Evolutionary conservation across 2,888 invertebrate species (phyloP).

Genomic region (Leptogaster cylindrica): DNA sequence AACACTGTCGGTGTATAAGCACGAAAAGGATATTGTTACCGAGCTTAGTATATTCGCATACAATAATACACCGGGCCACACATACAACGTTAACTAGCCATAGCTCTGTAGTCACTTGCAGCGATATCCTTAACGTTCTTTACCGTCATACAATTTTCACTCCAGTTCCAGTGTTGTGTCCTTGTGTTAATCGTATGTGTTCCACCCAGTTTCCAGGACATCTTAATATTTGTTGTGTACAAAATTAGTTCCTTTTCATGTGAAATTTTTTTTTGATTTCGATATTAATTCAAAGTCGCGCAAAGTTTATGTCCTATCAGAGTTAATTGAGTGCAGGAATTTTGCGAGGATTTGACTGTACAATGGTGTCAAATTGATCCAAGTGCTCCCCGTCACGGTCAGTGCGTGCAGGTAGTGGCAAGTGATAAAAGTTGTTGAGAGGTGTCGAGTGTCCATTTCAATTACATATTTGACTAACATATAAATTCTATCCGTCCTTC

Average conservation of each 20-base stretch:
- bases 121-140: constrained; percentile 19
- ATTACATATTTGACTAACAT: background rate
- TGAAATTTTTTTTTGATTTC: constrained; percentile 18
- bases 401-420: constrained; percentile 16
- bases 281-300: constrained; percentile 10
- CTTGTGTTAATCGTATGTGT: constrained; percentile 42
- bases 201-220: constrained; percentile 46
- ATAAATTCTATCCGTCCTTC: too few species aligned
- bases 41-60: background rate
- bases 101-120: background rate
- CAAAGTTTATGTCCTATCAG: background rate
- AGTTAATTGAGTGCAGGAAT: background rate
- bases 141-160: constrained; percentile 37
- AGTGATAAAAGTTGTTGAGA: background rate
- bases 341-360: background rate
- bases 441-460: background rate
- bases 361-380: background rate
- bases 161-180: constrained; percentile 27
- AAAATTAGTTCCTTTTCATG: constrained; percentile 29
- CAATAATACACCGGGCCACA: too few species aligned
- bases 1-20: background rate
- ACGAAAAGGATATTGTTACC: constrained; percentile 28
- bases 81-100: background rate
- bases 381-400: constrained; percentile 3
- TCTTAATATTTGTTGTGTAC: constrained; percentile 41